Conservation (phyloP, 2,113 vertebrate genomes). For the Limnothrissa miodon region DNA sequence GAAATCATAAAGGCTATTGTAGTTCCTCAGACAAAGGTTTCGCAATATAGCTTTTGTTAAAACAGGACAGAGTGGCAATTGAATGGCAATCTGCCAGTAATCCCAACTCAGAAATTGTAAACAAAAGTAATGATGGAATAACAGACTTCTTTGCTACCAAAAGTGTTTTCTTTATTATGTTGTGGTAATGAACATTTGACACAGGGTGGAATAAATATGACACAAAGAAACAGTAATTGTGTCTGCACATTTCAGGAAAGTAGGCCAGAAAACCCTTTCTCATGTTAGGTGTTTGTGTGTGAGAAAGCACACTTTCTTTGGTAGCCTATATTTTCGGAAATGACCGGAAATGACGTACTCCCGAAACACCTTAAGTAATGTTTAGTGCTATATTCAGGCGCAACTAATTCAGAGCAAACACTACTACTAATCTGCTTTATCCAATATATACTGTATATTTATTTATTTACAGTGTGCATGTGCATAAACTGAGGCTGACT, state of each 20-base stretch:
- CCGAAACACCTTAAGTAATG: not conserved
- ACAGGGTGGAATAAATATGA: not conserved
- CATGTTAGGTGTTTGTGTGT: not conserved
- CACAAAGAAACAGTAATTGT: not conserved
- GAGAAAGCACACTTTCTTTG: not conserved
- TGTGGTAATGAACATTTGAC: not conserved
- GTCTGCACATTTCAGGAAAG: not conserved
- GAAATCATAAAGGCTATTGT: conserved; percentile 1
- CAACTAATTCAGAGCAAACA: not conserved
- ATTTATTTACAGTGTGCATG: not conserved
- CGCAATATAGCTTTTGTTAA: not conserved
- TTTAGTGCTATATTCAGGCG: not conserved
- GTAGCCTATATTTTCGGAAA: not conserved
- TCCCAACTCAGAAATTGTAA: not conserved
- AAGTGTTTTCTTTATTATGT: conserved; percentile 9
- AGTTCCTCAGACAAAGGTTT: not conserved
- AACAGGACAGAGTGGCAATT: not conserved
- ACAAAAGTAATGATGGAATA: conserved; percentile 6
- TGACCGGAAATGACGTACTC: not conserved
- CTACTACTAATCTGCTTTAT: not conserved
- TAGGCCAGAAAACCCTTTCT: not conserved
- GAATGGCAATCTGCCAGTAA: not conserved
- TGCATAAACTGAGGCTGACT: not conserved
- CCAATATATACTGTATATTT: not conserved
- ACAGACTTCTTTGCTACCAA: not conserved